Conservation (phyloP, 1,140 invertebrate species). For the Rhopalosiphum maidis region DNA sequence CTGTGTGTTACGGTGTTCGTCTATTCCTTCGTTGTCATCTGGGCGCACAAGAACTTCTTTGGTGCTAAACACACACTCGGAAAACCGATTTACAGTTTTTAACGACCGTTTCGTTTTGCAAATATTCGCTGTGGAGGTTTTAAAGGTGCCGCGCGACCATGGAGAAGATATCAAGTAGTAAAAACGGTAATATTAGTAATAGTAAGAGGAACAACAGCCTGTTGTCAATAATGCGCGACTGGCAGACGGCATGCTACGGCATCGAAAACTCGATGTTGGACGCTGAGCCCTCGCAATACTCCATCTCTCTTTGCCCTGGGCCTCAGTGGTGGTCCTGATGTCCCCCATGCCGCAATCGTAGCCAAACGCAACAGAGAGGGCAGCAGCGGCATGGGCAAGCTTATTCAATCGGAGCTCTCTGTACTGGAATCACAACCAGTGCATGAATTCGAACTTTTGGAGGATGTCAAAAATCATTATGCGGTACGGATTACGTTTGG, state of each 20-base stretch:
- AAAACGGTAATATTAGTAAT: constrained; percentile 45
- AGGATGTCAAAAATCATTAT: constrained; percentile 38
- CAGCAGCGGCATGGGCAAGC: constrained; percentile 78
- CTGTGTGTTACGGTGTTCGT: background rate
- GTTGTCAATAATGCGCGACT: constrained; percentile 42
- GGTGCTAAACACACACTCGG: background rate
- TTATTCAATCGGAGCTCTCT: constrained; percentile 72
- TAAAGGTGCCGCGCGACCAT: constrained; percentile 31
- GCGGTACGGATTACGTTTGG: constrained; percentile 52
- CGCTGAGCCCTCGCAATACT: constrained; percentile 67
- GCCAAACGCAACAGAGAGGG: constrained; percentile 74
- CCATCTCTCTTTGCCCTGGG: constrained; percentile 94
- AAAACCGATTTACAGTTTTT: constrained; percentile 13
- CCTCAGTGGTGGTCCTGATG: constrained; percentile 98
- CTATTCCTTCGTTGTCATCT: constrained; percentile 13
- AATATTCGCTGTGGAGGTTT: constrained; percentile 57
- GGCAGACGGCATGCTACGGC: constrained; percentile 42
- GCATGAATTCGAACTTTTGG: constrained; percentile 52
- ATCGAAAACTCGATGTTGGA: background rate
- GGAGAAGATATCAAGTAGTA: constrained; percentile 55
- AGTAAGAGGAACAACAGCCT: background rate
- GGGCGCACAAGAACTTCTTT: background rate
- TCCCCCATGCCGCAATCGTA: constrained; percentile 76
- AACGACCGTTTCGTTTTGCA: background rate
- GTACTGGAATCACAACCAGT: constrained; percentile 52